phyloP scores from a whole-genome alignment of 2,113 vertebrate species.

The Eclectus roratus region DNA sequence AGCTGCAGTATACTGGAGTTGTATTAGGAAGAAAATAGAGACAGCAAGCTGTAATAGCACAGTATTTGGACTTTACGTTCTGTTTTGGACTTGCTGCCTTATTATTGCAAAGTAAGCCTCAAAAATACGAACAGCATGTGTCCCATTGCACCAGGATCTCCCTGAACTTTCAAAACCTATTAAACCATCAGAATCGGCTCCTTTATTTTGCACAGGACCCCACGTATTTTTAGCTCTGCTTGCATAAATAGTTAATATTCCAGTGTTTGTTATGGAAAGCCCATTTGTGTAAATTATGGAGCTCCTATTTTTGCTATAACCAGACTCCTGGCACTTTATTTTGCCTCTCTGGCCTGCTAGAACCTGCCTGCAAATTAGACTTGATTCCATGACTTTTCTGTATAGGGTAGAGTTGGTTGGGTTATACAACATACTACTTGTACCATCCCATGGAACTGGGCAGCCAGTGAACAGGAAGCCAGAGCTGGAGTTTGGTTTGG shows the following conservation, averaged over 20 bases:
- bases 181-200: not conserved
- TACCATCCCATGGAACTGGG: not conserved
- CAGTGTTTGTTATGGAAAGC: slow-evolving; percentile 44
- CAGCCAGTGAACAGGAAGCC: not conserved
- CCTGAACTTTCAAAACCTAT: not conserved
- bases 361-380: slow-evolving; percentile 43
- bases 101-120: not conserved
- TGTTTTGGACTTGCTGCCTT: not conserved
- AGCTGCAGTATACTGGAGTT: not conserved
- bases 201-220: not conserved
- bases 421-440: not conserved
- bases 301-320: slow-evolving; percentile 16
- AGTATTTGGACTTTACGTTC: not conserved
- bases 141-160: not conserved
- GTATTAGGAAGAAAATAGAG: not conserved
- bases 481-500: slow-evolving; percentile 23
- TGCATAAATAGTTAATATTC: not conserved
- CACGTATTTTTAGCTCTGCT: not conserved
- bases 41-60: not conserved
- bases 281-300: slow-evolving; percentile 22
- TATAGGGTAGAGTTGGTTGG: not conserved
- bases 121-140: not conserved
- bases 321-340: slow-evolving; percentile 22
- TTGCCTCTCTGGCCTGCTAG: slow-evolving; percentile 29
- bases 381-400: not conserved